These are phyloP conservation scores for Chiloscyllium plagiosum DNA, from an alignment of 2,113 vertebrate species.

Conservation along the genomic window DNA sequence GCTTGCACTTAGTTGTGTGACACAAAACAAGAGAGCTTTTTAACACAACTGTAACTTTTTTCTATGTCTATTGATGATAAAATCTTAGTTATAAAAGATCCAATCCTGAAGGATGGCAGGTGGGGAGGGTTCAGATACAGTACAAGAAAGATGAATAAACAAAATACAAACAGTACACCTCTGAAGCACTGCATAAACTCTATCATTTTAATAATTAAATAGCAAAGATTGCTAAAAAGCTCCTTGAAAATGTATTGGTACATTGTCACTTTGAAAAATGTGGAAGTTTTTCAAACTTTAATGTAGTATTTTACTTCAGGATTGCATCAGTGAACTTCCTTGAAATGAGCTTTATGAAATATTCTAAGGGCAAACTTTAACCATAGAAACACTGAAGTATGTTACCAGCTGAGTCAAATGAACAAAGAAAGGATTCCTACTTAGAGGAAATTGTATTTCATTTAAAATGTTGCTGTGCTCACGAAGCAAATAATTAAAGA, in stretches of 20 bases:
- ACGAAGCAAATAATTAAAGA: background rate
- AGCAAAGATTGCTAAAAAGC: background rate
- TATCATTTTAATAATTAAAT: background rate
- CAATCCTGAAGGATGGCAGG: too few relatives aligned
- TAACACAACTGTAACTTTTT: background rate
- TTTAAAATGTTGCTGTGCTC: background rate
- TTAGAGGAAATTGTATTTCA: background rate
- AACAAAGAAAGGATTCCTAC: background rate
- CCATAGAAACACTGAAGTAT: background rate
- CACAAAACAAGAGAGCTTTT: background rate
- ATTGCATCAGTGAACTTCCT: background rate
- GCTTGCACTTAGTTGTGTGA: too few relatives aligned
- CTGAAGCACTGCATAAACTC: background rate
- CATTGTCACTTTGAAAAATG: background rate
- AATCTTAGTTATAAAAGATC: background rate
- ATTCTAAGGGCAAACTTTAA: background rate
- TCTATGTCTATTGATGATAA: background rate
- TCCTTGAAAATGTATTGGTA: background rate
- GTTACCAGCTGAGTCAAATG: background rate
- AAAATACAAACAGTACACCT: background rate
- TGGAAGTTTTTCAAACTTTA: background rate
- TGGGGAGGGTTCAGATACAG: background rate
- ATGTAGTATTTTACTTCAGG: background rate
- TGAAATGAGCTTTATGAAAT: background rate
- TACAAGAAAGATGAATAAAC: background rate